Percentiles rank a stretch among this genome's conserved stretches.
phyloP scores from a whole-genome alignment of 2,113 vertebrate species.

The Cyanistes caeruleus region DNA sequence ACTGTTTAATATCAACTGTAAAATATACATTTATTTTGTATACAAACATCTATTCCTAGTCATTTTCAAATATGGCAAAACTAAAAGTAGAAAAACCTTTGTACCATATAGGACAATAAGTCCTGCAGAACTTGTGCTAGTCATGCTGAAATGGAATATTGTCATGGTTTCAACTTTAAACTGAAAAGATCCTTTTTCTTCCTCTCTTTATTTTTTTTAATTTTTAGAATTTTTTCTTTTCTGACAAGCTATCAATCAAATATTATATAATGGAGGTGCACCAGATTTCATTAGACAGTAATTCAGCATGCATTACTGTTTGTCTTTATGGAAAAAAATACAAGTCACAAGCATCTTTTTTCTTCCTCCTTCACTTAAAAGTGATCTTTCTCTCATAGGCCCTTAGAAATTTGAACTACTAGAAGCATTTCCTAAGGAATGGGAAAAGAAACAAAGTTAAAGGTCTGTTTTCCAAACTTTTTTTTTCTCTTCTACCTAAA shows the following conservation, averaged over 20 bases:
- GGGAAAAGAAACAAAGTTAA: not conserved
- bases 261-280: not conserved
- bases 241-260: not conserved
- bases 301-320: not conserved
- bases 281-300: not conserved
- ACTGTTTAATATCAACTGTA: not conserved
- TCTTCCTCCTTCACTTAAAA: not conserved
- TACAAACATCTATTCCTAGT: not conserved
- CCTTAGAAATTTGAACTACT: not conserved
- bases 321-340: not conserved
- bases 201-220: not conserved
- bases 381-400: not conserved
- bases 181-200: not conserved
- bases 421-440: not conserved
- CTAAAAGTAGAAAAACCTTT: not conserved
- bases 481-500: not conserved
- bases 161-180: not conserved
- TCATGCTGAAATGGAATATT: not conserved
- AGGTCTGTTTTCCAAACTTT: not conserved
- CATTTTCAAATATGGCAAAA: not conserved
- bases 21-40: not conserved
- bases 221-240: not conserved
- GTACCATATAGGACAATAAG: not conserved
- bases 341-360: not conserved
- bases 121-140: not conserved